Conservation (phyloP, 2,888 invertebrate genomes). For the Fragum whitleyi region DNA sequence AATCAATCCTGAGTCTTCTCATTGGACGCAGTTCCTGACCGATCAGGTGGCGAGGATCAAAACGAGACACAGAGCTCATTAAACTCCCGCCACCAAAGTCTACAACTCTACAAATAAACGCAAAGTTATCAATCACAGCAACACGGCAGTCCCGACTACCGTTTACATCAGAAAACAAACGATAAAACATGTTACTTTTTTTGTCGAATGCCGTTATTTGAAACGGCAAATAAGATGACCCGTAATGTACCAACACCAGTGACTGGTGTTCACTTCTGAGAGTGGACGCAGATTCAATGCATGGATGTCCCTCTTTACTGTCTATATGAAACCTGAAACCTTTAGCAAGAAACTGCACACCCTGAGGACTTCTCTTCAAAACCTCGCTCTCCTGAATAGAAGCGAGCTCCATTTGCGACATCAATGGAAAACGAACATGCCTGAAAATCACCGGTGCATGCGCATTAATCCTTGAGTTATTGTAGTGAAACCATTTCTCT, state of each 20-base stretch:
- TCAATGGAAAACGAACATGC: constrained; percentile 82
- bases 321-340: constrained; percentile 79
- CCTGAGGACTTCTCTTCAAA: constrained; percentile 74
- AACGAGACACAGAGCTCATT: constrained; percentile 83
- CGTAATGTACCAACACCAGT: constrained; percentile 80
- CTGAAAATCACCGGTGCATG: constrained; percentile 73
- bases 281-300: constrained; percentile 74
- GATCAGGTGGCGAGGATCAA: constrained; percentile 83
- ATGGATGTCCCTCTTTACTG: constrained; percentile 79
- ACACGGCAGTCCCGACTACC: constrained; percentile 83
- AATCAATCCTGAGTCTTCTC: constrained; percentile 81
- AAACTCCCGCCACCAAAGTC: constrained; percentile 84
- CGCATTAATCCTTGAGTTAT: constrained; percentile 69
- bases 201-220: constrained; percentile 83
- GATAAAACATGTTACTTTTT: constrained; percentile 76
- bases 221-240: constrained; percentile 83
- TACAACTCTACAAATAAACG: constrained; percentile 83
- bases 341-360: constrained; percentile 73
- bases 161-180: constrained; percentile 82
- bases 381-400: constrained; percentile 76
- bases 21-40: constrained; percentile 83
- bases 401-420: constrained; percentile 80
- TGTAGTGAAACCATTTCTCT: constrained; percentile 80
- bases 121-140: constrained; percentile 82
- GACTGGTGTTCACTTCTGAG: constrained; percentile 73